These are phyloP conservation scores for Actinostola sp. DNA, from an alignment of 92 coral and sea anemone genomes.

Conservation along the genomic window DNA sequence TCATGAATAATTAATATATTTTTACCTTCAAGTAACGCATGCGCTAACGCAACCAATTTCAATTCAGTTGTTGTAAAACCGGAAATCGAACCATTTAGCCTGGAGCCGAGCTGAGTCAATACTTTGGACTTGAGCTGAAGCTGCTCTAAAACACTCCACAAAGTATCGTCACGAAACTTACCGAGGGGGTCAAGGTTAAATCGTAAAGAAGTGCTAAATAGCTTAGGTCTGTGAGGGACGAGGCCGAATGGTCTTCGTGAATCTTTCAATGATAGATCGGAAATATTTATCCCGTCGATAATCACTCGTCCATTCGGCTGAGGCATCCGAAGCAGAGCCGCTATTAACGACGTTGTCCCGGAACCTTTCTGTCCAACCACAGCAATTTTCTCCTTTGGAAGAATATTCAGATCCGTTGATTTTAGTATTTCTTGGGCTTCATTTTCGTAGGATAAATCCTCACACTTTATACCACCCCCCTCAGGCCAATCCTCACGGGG, in stretches of 20 bases:
- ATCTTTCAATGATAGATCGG: conserved; percentile 17
- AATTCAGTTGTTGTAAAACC: not conserved
- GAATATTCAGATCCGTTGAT: conserved; percentile 6
- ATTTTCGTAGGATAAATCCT: conserved; percentile 20
- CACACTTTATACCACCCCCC: conserved; percentile 23
- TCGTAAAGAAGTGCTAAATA: conserved; percentile 27
- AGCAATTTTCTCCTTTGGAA: conserved; percentile 22
- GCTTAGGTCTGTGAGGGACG: conserved; percentile 31
- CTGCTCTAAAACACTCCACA: conserved; percentile 13
- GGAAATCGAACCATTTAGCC: not conserved
- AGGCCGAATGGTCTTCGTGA: conserved; percentile 8
- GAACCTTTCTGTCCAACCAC: conserved; percentile 34
- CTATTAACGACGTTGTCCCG: conserved; percentile 22
- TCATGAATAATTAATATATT: conserved; percentile 25
- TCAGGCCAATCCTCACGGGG: conserved; percentile 34
- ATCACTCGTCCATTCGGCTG: conserved; percentile 35
- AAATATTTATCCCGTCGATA: conserved; percentile 29
- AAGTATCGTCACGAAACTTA: conserved; percentile 3
- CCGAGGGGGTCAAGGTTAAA: conserved; percentile 29
- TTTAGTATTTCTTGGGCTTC: conserved; percentile 20
- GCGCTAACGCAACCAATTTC: conserved; percentile 23
- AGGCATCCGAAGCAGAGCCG: conserved; percentile 38
- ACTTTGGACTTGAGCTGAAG: conserved; percentile 10
- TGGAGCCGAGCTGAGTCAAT: not conserved
- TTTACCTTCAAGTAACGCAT: conserved; percentile 23